Conservation (phyloP, 2,113 vertebrate species). For the Montifringilla adamsi region DNA sequence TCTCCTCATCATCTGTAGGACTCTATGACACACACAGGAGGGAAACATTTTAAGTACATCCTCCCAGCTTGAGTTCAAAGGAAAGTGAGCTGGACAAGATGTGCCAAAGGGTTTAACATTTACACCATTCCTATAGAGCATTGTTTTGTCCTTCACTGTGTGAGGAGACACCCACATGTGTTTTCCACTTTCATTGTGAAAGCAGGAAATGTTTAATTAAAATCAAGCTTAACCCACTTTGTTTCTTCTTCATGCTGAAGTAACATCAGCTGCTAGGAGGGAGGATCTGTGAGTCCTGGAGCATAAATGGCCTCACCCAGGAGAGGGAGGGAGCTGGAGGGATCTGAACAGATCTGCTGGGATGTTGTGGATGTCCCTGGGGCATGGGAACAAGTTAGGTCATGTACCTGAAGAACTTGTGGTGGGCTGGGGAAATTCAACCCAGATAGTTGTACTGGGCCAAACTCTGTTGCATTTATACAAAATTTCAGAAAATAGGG, state of each 20-base stretch:
- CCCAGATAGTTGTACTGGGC: rapidly evolving
- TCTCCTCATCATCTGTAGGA: neutral
- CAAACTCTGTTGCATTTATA: neutral
- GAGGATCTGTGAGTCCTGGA: neutral
- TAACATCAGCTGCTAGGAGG: neutral
- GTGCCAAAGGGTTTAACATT: constrained; percentile 39
- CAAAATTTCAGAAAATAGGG: neutral
- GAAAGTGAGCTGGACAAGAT: constrained; percentile 37
- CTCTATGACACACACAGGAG: neutral
- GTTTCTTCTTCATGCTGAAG: neutral
- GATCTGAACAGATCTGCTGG: rapidly evolving
- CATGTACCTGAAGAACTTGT: neutral
- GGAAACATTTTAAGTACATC: neutral
- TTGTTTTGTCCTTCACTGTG: constrained; percentile 40
- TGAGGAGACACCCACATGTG: constrained; percentile 50
- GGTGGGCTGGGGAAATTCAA: neutral
- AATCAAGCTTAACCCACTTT: constrained; percentile 20
- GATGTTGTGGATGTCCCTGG: neutral
- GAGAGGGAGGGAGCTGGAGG: neutral
- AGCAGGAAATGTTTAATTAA: constrained; percentile 64
- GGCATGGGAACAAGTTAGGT: neutral
- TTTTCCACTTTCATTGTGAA: constrained; percentile 56
- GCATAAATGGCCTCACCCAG: neutral
- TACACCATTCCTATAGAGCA: neutral
- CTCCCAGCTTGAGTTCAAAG: too few relatives aligned